Evolutionary conservation across 2,888 invertebrate species (phyloP), one percentile per base, ranked within the genome.

Genomic region (Eutolmus rufibarbis): DNA sequence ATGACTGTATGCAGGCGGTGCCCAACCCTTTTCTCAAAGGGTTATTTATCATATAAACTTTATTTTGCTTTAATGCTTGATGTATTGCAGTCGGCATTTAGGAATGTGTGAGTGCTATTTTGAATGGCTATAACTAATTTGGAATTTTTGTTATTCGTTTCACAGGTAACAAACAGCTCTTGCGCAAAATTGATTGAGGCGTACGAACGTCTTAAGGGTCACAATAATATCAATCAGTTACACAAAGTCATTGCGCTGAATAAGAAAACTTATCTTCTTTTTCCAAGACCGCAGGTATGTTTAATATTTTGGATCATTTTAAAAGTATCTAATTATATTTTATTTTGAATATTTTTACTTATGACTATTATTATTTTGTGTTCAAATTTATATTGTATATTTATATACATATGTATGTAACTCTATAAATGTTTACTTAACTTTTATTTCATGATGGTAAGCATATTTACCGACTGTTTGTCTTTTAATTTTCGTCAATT

Each of bases 211-310:
- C 40, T 88, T 9, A 86, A 81, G 19, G 51, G 57, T 8, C 87
- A 88, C 57, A 81, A 87, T 34, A 84, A 82, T 92, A 94, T 96
- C 90, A 95, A 95, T 90, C 94, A 95, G 87, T 93, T 96, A 89
- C 95, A 95, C 92, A 97, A 97, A 93, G 82, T 88, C 0, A 94
- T 97, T 90, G 94, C 97, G 90, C 96, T 96, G 90, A 95, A 96
- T 90, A 95, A 95, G 91, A 94, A 94, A 92, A 94, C 95, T 90
- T 96, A 95, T 93, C 94, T 97, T 90, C 95, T 97, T 91, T 97
- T 96, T 93, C 95, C 96, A 85, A 94, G 94, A 90, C 95, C 96
- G 40, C 87, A 88, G 76, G 88, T 88, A 85, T 23, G 66, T 23
- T 51, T 51, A 66, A 7, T 19, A 19, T 16, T 19, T 34, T 40